Conservation (phyloP, 2,113 vertebrate genomes). For the human (Homo sapiens) region DNA sequence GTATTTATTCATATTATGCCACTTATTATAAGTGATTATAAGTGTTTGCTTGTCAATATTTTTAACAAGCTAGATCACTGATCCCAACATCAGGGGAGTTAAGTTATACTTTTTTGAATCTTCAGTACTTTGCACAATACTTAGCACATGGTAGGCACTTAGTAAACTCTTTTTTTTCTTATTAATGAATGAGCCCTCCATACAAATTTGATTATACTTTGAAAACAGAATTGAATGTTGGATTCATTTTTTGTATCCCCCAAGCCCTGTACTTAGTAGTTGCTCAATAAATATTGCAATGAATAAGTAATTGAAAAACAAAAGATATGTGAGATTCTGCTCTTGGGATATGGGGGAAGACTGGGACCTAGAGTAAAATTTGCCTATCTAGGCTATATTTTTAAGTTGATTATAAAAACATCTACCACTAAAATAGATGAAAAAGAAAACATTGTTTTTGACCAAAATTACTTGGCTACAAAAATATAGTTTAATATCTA, state of each 20-base stretch:
- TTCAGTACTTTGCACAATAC: not conserved
- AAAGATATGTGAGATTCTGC: not conserved
- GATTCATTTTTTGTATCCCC: not conserved
- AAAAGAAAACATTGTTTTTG: not conserved
- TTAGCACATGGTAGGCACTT: not conserved
- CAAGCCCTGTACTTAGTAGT: not conserved
- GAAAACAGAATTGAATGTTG: not conserved
- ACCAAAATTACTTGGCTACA: not conserved
- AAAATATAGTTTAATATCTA: not conserved
- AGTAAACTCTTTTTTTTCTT: not conserved
- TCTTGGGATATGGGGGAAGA: not conserved
- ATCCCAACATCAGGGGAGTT: not conserved
- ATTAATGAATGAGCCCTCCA: not conserved
- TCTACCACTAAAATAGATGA: not conserved
- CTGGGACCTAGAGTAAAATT: not conserved
- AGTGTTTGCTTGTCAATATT: conserved; percentile 32
- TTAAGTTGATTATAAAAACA: not conserved
- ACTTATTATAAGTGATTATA: conserved; percentile 40
- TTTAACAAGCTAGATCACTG: not conserved
- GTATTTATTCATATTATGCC: not conserved
- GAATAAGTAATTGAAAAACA: not conserved
- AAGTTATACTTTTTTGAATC: not conserved
- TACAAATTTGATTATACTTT: not conserved
- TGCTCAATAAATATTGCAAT: conserved; percentile 34
- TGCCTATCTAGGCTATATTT: not conserved